Evolutionary conservation across 1,140 invertebrate species (phyloP).

Genomic region (Camponotus pennsylvanicus): DNA sequence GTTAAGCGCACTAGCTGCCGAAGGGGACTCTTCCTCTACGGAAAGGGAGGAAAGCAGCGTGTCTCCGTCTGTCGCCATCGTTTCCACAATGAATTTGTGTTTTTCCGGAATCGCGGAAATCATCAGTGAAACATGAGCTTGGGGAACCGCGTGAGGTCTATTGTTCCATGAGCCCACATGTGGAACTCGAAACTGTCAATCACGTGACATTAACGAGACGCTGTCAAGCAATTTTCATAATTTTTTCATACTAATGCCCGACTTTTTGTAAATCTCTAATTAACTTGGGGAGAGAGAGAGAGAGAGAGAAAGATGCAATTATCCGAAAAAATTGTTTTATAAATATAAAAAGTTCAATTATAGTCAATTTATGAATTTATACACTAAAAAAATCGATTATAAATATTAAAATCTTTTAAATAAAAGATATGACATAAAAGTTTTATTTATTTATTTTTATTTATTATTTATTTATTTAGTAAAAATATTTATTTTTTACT

Average conservation of each 20-base stretch:
- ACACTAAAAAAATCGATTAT: neutral
- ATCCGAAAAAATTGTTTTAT: neutral
- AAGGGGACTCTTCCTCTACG: neutral
- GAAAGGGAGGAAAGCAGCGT: neutral
- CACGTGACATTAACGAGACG: conserved; percentile 38
- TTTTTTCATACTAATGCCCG: neutral
- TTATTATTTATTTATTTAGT: neutral
- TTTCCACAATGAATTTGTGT: neutral
- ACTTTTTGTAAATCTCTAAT: neutral
- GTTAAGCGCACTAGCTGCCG: conserved; percentile 18
- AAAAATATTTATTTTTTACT: too few species aligned
- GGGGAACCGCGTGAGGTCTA: neutral
- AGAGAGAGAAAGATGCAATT: neutral
- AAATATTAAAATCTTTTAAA: neutral
- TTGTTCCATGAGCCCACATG: neutral
- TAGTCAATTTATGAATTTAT: neutral
- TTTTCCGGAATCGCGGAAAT: neutral
- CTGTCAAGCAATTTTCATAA: conserved; percentile 48
- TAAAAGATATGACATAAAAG: neutral
- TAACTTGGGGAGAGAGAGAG: neutral
- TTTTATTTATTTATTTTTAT: neutral
- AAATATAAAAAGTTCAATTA: neutral
- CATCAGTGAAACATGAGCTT: neutral
- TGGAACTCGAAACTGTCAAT: conserved; percentile 38
- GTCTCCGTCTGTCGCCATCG: neutral